Conservation (phyloP, 2,797 vertebrate species). For the Lagorchestes hirsutus region DNA sequence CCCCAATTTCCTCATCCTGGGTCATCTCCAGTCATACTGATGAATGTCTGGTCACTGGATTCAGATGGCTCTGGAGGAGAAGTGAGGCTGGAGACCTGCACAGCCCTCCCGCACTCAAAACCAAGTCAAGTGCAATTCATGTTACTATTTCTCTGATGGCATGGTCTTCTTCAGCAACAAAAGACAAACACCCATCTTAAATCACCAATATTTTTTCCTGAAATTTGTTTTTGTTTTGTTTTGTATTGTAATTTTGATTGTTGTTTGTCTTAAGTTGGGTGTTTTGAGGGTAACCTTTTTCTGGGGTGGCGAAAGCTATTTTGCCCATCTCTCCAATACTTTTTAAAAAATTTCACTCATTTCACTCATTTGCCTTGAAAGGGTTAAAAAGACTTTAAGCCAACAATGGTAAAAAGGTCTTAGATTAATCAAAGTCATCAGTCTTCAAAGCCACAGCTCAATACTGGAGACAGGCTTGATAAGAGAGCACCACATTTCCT, state of each 20-base stretch:
- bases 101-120: no score
- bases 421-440: background rate
- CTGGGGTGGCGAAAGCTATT: background rate
- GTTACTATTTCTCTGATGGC: no score
- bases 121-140: no score
- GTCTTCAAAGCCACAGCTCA: conserved; percentile 29
- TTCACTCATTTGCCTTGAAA: background rate
- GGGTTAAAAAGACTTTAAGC: background rate
- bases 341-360: background rate
- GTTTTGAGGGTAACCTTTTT: background rate
- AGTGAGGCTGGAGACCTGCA: no score
- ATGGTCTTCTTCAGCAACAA: no score
- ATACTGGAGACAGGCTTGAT: conserved; percentile 5
- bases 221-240: background rate
- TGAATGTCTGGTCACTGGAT: no score
- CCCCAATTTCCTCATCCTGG: no score
- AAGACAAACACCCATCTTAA: background rate
- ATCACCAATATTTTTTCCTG: background rate
- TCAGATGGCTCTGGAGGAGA: no score
- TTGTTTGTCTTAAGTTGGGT: background rate
- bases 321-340: background rate
- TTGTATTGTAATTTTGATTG: background rate
- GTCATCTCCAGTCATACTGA: no score
- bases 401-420: background rate
- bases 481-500: background rate